Percentiles rank a stretch among this genome's conserved stretches.
Conservation (phyloP, 1,140 invertebrate species). For the Drosophila serrata region DNA sequence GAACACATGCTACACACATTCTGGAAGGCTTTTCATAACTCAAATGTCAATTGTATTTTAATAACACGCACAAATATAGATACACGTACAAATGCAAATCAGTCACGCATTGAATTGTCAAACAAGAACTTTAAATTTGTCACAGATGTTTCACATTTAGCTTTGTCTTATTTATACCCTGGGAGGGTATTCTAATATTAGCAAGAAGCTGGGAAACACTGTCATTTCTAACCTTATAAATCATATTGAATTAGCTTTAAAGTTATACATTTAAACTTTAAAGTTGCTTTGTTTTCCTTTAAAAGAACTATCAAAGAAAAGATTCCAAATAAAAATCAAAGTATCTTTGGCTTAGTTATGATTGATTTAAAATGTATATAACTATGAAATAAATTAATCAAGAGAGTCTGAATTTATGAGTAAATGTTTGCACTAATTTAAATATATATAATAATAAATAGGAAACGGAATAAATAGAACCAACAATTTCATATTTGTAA, state of each 20-base stretch:
- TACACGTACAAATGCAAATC: slow-evolving; percentile 8
- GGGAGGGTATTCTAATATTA: background rate
- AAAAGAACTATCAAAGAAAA: no score
- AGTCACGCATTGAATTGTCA: slow-evolving; percentile 41
- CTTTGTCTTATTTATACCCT: background rate
- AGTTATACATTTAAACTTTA: no score
- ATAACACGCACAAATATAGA: slow-evolving; percentile 51
- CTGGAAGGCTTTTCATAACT: slow-evolving; percentile 27
- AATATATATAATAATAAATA: background rate
- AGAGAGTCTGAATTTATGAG: background rate
- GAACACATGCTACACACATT: slow-evolving; percentile 37
- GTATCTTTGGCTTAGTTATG: no score
- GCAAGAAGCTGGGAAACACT: no score
- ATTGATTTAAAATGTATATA: background rate
- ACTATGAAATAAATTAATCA: background rate
- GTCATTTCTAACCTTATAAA: no score
- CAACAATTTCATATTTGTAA: no score
- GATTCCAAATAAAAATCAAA: no score
- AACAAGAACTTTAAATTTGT: slow-evolving; percentile 17
- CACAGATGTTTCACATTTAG: slow-evolving; percentile 26
- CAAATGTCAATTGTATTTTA: slow-evolving; percentile 79
- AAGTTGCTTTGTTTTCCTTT: no score
- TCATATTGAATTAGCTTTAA: no score
- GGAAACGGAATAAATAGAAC: background rate
- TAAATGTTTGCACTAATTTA: background rate